A percentile compares a stretch with the other conserved stretches of the same genome.
Evolutionary conservation across 2,113 vertebrate species (phyloP).

Genomic region (Larimichthys polyactis): DNA sequence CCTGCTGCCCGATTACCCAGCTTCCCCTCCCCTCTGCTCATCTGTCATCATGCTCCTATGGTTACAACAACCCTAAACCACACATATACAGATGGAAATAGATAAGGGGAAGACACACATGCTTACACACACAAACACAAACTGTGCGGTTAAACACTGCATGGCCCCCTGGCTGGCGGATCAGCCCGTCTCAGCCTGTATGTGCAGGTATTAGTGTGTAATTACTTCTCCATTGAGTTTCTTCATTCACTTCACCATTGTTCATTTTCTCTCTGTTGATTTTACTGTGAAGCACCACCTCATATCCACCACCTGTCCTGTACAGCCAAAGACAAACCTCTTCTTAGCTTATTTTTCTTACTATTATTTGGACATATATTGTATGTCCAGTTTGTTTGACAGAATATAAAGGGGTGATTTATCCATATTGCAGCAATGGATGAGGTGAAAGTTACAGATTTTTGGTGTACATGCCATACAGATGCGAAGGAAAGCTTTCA

Average conservation of each 20-base stretch:
- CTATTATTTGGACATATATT: neutral
- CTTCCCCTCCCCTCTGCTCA: constrained; percentile 38
- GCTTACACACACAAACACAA: constrained; percentile 58
- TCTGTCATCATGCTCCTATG: constrained; percentile 76
- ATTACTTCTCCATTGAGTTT: constrained; percentile 32
- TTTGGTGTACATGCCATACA: too few species aligned
- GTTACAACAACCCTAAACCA: constrained; percentile 65
- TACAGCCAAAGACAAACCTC: neutral
- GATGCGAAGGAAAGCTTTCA: neutral
- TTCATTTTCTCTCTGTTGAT: neutral
- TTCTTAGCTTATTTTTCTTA: neutral
- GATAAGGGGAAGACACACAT: constrained; percentile 66
- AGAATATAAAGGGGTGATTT: too few species aligned
- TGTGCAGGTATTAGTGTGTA: constrained; percentile 46
- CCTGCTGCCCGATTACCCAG: constrained; percentile 52
- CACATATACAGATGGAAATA: constrained; percentile 51
- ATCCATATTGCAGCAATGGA: too few species aligned
- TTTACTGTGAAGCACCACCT: neutral
- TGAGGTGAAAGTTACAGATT: too few species aligned
- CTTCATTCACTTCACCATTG: constrained; percentile 8
- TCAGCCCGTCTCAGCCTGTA: constrained; percentile 51
- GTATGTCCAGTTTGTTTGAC: too few species aligned
- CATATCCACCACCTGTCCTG: neutral
- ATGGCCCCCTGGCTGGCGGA: constrained; percentile 7
- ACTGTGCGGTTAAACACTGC: constrained; percentile 53